Conservation (phyloP, 2,888 invertebrate species). For the Tetragonisca angustula region DNA sequence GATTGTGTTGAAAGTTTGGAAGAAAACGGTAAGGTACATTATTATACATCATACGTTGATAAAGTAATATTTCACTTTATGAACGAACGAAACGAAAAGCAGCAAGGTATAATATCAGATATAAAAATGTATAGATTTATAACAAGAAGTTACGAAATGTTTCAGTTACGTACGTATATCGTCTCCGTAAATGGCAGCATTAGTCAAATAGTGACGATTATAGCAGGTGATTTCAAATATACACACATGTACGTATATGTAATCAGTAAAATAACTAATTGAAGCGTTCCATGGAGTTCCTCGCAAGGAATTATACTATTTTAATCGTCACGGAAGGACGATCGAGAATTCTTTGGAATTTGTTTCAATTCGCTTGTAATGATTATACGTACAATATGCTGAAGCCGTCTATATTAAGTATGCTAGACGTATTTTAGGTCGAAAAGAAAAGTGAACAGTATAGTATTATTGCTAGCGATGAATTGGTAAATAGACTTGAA, state of each 20-base stretch:
- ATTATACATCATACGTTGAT: background rate
- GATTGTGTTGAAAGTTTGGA: background rate
- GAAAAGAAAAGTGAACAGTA: background rate
- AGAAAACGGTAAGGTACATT: background rate
- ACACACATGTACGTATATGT: constrained; percentile 16
- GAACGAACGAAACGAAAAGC: background rate
- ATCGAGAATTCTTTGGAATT: constrained; percentile 41
- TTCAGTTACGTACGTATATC: constrained; percentile 65
- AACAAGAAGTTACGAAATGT: constrained; percentile 62
- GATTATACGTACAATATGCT: background rate
- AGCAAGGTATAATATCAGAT: background rate
- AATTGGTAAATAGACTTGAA: constrained; percentile 11
- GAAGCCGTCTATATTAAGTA: constrained; percentile 6
- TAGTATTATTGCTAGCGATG: background rate
- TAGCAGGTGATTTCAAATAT: constrained; percentile 65
- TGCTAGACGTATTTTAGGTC: constrained; percentile 22
- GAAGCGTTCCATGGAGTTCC: constrained; percentile 34
- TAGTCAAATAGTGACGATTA: constrained; percentile 58
- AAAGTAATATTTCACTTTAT: background rate
- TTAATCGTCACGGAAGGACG: background rate
- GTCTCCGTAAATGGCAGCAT: constrained; percentile 59
- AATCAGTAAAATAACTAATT: constrained; percentile 43
- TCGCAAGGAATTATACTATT: background rate
- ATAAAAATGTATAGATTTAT: constrained; percentile 30
- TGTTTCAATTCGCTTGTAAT: constrained; percentile 31